phyloP scores from a whole-genome alignment of 2,888 invertebrate genomes.

The Erebia palarica region DNA sequence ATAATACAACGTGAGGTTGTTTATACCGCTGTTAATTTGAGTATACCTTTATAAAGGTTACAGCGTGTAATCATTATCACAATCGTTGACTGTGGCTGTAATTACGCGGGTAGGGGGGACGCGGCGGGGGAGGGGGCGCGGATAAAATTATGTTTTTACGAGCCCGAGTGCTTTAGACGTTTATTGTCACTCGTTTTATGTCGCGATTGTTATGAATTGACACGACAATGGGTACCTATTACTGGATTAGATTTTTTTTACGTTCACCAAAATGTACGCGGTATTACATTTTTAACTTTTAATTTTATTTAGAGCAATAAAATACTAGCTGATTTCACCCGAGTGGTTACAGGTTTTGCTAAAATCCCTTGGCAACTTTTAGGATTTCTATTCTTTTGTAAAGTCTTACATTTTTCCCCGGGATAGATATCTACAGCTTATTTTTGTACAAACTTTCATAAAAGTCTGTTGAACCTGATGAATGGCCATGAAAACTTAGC shows the following conservation, averaged over 20 bases:
- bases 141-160: constrained; percentile 51
- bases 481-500: too few relatives aligned
- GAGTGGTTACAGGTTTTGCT: too few relatives aligned
- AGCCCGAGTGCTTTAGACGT: constrained; percentile 46
- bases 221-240: constrained; percentile 38
- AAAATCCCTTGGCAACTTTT: too few relatives aligned
- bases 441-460: too few relatives aligned
- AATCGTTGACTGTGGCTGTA: constrained; percentile 47
- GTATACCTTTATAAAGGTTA: constrained; percentile 36
- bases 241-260: constrained; percentile 37
- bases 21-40: constrained; percentile 26
- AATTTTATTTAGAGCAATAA: too few relatives aligned
- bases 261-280: constrained; percentile 21
- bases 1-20: too few relatives aligned
- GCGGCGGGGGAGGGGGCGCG: constrained; percentile 35
- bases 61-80: constrained; percentile 47
- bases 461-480: too few relatives aligned
- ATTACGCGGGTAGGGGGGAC: constrained; percentile 43
- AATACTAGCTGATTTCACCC: too few relatives aligned
- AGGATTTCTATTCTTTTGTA: too few relatives aligned
- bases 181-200: constrained; percentile 47
- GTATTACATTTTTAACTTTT: not conserved
- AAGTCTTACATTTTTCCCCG: too few relatives aligned
- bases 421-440: too few relatives aligned
- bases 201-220: constrained; percentile 43